Conservation (phyloP, 2,797 vertebrate genomes). For the Danio choprae region DNA sequence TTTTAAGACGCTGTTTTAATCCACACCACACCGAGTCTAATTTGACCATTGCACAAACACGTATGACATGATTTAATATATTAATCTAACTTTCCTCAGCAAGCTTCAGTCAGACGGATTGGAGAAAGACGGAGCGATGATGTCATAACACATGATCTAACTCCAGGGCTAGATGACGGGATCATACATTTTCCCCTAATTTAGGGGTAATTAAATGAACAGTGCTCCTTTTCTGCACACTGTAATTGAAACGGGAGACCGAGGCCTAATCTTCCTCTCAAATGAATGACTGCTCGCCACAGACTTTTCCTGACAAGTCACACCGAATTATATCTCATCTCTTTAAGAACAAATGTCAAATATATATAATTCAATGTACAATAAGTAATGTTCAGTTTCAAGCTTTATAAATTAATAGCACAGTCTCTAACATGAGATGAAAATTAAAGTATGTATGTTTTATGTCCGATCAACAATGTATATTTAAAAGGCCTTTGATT, state of each 20-base stretch:
- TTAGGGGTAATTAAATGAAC: constrained; percentile 79
- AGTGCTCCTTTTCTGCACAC: constrained; percentile 72
- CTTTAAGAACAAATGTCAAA: not conserved
- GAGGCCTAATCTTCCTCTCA: constrained; percentile 69
- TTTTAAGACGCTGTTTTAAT: not conserved
- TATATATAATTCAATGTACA: too few species aligned
- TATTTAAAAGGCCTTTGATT: too few species aligned
- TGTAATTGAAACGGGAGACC: constrained; percentile 68
- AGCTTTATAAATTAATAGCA: not conserved
- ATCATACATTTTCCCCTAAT: constrained; percentile 83
- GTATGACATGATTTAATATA: constrained; percentile 11
- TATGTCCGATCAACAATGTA: too few species aligned
- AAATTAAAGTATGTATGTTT: not conserved
- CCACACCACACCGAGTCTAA: not conserved
- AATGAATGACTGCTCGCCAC: constrained; percentile 58
- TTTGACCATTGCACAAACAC: constrained; percentile 17
- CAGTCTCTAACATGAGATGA: not conserved
- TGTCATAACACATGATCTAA: constrained; percentile 82
- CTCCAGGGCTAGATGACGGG: constrained; percentile 78
- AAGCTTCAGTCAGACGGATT: constrained; percentile 66
- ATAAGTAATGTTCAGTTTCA: not conserved
- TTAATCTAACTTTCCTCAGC: constrained; percentile 71
- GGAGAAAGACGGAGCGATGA: constrained; percentile 64
- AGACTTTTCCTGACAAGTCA: constrained; percentile 2
- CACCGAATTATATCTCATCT: not conserved